Base-by-base conservation (phyloP, 2,888 invertebrate genomes). In the Pheosia gnoma region DNA sequence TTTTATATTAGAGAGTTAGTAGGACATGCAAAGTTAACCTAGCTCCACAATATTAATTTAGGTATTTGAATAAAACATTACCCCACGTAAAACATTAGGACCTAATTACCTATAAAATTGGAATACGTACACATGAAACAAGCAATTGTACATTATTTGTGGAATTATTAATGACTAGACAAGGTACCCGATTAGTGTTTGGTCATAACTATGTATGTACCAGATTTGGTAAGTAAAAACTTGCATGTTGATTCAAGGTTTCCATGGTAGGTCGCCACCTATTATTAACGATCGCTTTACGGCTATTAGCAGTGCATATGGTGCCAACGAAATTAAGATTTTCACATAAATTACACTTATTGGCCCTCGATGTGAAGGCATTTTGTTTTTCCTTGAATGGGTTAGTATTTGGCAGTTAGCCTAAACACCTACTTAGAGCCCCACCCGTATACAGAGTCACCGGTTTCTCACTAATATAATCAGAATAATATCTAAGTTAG, bases 161-260 rank as follows among this genome's bases (percentile, higher is more conserved):
- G 66, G 72, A 70, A 71, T 73, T 78, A 75, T 77, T 82, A 82
- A 75, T 79, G 75, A 75, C 74, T 65, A 63, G 70, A 25, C 25
- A 25, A 25, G 25, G 25, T 25, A 25, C 25, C 25, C 25, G 2
- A 25, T 25, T 25, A 25, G 25, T 25, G 2, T 25, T 25, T 25
- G n/a, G n/a, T n/a, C n/a, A n/a, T n/a, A n/a, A n/a, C n/a, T n/a
- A n/a, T n/a, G n/a, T n/a, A n/a, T 25, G 25, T 25, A 25, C 25
- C 2, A 25, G 25, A 25, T 43, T 43, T 43, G 52, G 52, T 25
- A 37, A 51, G 51, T 51, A 10, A 3, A 51, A 8, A 53, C 9
- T 47, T 2, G n/a, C n/a, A 9, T n/a, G 47, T 47, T 47, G n/a
- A n/a, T 47, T 47, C 47, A 4, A 53, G 37, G 37, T 53, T 53